Base-by-base conservation (phyloP, 2,888 invertebrate species). In the Platerodrilus igneus region DNA sequence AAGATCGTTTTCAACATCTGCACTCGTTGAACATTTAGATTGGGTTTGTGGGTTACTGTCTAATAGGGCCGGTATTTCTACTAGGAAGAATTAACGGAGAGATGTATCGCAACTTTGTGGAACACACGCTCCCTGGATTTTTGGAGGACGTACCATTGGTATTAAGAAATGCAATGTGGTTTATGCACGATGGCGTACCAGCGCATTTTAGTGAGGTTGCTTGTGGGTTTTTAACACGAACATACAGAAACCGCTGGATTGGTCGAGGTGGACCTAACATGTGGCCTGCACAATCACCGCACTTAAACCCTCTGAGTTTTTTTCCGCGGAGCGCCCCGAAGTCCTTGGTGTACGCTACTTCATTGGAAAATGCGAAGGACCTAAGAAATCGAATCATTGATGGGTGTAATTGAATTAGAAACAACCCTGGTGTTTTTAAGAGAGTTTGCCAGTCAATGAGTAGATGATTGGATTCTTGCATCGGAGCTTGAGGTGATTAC, bases 141-240 rank as follows among this genome's bases (percentile, higher is more conserved):
- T 33, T 47, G 22, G 45, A 52, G 37, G 39, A 51, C 31, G 37
- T 55, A 32, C 36, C 47, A 43, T 37, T 50, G 22, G 37, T 37
- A 43, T 44, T 43, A 15, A 38, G 50, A 39, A 46, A 35, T 37
- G 50, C 61, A 59, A 50, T 55, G 48, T 51, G 51, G 48, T 53
- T 47, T 39, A 42, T 49, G 45, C 46, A 50, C 16, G 32, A 69
- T 67, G 48, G 53, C 22, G 50, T 46, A 17, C 51, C 48, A 41
- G 43, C 54, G 10, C 55, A 56, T 40, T 55, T 47, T 21, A 45
- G 51, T 40, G 19, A 36, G 29, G 30, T 43, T 37, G 51, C 47
- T 15, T 45, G 50, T 37, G 26, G 36, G 37, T 34, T 37, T 34
- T 26, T 54, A n/a, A 47, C 44, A 16, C 28, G 15, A 26, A 38